Percentiles rank a stretch among this genome's conserved stretches.
Conservation (phyloP, 2,113 vertebrate species). For the Nibea albiflora region DNA sequence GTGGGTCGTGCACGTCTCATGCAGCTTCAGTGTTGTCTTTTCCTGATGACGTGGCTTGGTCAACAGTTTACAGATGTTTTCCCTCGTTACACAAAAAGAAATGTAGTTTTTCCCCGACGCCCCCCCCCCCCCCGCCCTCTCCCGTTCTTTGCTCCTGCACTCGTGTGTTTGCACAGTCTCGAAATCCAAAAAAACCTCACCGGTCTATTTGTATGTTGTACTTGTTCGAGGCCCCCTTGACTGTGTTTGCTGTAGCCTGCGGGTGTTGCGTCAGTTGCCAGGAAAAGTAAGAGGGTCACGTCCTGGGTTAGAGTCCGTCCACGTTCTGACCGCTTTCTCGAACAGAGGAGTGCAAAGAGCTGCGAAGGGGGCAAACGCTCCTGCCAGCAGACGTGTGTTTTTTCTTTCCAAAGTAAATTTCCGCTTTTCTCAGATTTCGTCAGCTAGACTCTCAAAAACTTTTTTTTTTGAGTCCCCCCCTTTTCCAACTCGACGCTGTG, state of each 20-base stretch:
- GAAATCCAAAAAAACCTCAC: neutral
- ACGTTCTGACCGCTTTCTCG: slow-evolving; percentile 32
- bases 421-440: slow-evolving; percentile 55
- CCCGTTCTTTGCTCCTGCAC: slow-evolving; percentile 3
- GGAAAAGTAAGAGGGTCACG: slow-evolving; percentile 35
- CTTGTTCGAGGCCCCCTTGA: neutral
- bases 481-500: slow-evolving; percentile 21
- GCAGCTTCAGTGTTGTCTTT: slow-evolving; percentile 25
- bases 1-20: slow-evolving; percentile 1
- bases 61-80: slow-evolving; percentile 68
- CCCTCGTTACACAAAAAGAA: slow-evolving; percentile 8
- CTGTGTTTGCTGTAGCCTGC: slow-evolving; percentile 49
- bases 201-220: slow-evolving; percentile 32
- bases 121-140: too few relatives aligned
- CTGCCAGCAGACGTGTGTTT: slow-evolving; percentile 5
- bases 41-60: slow-evolving; percentile 41
- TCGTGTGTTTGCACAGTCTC: slow-evolving; percentile 36
- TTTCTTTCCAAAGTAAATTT: slow-evolving; percentile 43
- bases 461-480: slow-evolving; percentile 20
- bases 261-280: slow-evolving; percentile 48
- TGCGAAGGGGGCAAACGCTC: neutral
- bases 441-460: slow-evolving; percentile 5
- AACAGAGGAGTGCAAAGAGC: slow-evolving; percentile 13
- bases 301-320: slow-evolving; percentile 10
- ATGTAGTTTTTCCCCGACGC: slow-evolving; percentile 14